Evolutionary conservation across 2,888 invertebrate genomes (phyloP).

Genomic region (Polia nebulosa): DNA sequence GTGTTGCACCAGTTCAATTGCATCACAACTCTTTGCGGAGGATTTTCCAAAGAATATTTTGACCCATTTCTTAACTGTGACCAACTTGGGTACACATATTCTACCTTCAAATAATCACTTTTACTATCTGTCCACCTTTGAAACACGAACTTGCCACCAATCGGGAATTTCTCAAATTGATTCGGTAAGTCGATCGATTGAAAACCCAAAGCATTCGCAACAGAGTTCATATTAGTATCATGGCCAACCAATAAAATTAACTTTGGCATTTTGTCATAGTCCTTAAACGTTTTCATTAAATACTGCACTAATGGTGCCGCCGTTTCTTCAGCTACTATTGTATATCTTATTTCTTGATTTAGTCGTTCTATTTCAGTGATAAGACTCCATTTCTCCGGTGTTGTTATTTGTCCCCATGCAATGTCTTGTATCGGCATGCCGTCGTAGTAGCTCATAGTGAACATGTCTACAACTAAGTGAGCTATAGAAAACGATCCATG

Average conservation of each 20-base stretch:
- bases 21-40: slow-evolving; percentile 44
- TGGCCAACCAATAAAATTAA: slow-evolving; percentile 55
- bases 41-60: slow-evolving; percentile 32
- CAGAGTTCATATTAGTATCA: slow-evolving; percentile 49
- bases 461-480: slow-evolving; percentile 35
- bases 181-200: slow-evolving; percentile 29
- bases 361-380: slow-evolving; percentile 37
- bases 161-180: slow-evolving; percentile 49
- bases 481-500: slow-evolving; percentile 28
- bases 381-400: slow-evolving; percentile 40
- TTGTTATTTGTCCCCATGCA: slow-evolving; percentile 55
- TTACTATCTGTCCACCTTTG: slow-evolving; percentile 54
- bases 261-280: slow-evolving; percentile 45
- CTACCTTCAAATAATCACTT: slow-evolving; percentile 57
- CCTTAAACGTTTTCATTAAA: slow-evolving; percentile 41
- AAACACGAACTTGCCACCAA: slow-evolving; percentile 59
- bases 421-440: slow-evolving; percentile 50
- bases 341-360: slow-evolving; percentile 34
- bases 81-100: slow-evolving; percentile 51
- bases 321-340: slow-evolving; percentile 39
- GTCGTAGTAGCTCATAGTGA: slow-evolving; percentile 53
- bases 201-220: slow-evolving; percentile 40
- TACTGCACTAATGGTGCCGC: slow-evolving; percentile 32
- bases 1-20: slow-evolving; percentile 47
- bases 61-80: slow-evolving; percentile 42